Evolutionary conservation across 2,113 vertebrate genomes (phyloP).

Genomic region (Neoarius graeffei): DNA sequence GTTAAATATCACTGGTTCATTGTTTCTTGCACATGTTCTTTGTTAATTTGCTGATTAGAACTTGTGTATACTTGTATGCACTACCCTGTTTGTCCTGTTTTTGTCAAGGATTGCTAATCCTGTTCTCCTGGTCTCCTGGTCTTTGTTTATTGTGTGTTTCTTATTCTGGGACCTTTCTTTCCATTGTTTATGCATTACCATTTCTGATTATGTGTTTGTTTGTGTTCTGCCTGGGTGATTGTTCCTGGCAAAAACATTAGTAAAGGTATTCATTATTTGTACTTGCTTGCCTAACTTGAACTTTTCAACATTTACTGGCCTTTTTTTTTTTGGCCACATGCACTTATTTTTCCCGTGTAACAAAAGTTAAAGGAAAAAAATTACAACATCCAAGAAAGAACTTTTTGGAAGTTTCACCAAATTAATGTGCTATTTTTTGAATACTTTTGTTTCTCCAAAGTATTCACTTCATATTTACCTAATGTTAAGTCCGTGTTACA

Average conservation of each 20-base stretch:
- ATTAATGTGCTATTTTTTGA: neutral
- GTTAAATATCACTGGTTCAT: neutral
- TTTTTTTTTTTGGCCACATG: neutral
- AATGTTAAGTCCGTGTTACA: constrained; percentile 29
- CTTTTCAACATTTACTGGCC: constrained; percentile 5
- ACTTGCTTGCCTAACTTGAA: constrained; percentile 6
- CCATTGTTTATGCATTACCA: neutral
- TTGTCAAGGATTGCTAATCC: neutral
- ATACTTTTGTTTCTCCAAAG: neutral
- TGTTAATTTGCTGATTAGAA: neutral
- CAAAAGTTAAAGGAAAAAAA: neutral
- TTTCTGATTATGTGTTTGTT: constrained; percentile 3
- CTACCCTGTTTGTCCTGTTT: neutral
- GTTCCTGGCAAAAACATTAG: neutral
- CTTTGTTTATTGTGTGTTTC: neutral
- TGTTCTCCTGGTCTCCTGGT: neutral
- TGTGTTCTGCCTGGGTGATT: neutral
- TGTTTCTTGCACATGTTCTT: neutral
- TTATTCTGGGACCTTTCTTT: neutral
- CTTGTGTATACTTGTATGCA: neutral
- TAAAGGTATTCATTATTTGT: neutral
- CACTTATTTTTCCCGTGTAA: neutral
- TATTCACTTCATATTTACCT: neutral
- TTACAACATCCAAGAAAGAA: neutral
- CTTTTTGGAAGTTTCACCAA: neutral